phyloP scores from a whole-genome alignment of 2,113 vertebrate genomes.

The Benthochromis sp. region DNA sequence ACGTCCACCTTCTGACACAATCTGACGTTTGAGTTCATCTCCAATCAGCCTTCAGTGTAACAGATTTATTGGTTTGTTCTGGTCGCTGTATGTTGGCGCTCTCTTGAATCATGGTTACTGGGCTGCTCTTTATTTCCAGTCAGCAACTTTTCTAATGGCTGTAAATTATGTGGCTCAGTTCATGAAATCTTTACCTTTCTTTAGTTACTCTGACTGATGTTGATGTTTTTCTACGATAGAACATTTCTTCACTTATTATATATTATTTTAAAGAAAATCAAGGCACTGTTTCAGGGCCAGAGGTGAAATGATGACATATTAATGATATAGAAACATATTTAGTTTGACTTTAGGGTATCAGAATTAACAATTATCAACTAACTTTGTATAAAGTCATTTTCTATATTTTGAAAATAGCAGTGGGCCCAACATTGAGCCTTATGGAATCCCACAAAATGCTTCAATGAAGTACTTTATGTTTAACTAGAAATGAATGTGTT shows the following conservation, averaged over 20 bases:
- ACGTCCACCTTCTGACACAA: background rate
- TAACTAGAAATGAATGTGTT: background rate
- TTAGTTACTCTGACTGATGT: background rate
- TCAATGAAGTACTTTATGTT: background rate
- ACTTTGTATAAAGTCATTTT: background rate
- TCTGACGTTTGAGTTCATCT: background rate
- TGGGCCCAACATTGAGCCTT: background rate
- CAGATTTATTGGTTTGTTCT: background rate
- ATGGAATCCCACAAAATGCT: background rate
- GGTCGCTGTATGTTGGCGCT: background rate
- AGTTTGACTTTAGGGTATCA: background rate
- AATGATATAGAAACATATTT: background rate
- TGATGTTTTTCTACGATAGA: background rate
- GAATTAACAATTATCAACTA: background rate
- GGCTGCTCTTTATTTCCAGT: background rate
- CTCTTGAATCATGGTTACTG: background rate
- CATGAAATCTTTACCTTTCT: background rate
- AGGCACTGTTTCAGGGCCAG: background rate
- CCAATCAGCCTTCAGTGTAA: background rate
- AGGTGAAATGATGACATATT: background rate
- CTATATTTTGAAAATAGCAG: background rate
- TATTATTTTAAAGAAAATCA: background rate
- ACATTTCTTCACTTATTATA: background rate
- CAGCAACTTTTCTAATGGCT: background rate
- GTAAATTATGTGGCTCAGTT: accelerated